Evolutionary conservation across 2,888 invertebrate species (phyloP).

Genomic region (Tetanocera ferruginea): DNA sequence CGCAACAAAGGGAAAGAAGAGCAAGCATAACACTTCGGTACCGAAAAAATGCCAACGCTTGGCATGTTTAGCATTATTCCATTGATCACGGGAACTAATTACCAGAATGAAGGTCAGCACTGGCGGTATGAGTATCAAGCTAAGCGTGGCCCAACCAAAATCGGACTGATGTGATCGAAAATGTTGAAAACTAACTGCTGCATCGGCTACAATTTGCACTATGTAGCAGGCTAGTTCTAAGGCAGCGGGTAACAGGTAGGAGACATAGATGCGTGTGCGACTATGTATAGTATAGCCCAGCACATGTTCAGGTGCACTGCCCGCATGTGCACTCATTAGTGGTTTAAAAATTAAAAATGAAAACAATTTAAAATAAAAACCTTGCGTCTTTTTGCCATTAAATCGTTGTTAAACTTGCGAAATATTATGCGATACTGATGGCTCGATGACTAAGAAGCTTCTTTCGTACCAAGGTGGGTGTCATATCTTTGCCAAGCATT

Average conservation of each 20-base stretch:
- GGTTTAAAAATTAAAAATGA: neutral
- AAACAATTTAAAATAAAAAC: neutral
- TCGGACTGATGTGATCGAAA: slow-evolving; percentile 73
- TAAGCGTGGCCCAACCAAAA: slow-evolving; percentile 71
- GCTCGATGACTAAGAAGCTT: slow-evolving; percentile 26
- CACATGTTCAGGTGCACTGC: slow-evolving; percentile 61
- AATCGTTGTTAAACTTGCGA: slow-evolving; percentile 43
- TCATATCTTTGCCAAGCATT: neutral
- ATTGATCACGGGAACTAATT: slow-evolving; percentile 74
- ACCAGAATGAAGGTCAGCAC: slow-evolving; percentile 74
- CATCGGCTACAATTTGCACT: slow-evolving; percentile 77
- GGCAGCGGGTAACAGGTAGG: slow-evolving; percentile 72
- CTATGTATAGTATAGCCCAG: slow-evolving; percentile 65
- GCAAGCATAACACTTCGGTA: slow-evolving; percentile 57
- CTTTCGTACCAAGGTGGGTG: neutral
- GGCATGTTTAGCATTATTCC: slow-evolving; percentile 69
- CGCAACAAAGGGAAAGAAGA: slow-evolving; percentile 71
- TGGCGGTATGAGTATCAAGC: slow-evolving; percentile 73
- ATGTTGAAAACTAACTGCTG: slow-evolving; percentile 77
- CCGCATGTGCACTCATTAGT: slow-evolving; percentile 58
- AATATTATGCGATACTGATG: slow-evolving; percentile 44
- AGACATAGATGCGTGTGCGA: slow-evolving; percentile 66
- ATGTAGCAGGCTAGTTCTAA: slow-evolving; percentile 76
- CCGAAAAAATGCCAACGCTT: slow-evolving; percentile 51
- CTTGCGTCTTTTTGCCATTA: neutral